Evolutionary conservation across 2,888 invertebrate genomes (phyloP), one percentile per base, ranked within the genome.

Genomic region (Agrochola macilenta): DNA sequence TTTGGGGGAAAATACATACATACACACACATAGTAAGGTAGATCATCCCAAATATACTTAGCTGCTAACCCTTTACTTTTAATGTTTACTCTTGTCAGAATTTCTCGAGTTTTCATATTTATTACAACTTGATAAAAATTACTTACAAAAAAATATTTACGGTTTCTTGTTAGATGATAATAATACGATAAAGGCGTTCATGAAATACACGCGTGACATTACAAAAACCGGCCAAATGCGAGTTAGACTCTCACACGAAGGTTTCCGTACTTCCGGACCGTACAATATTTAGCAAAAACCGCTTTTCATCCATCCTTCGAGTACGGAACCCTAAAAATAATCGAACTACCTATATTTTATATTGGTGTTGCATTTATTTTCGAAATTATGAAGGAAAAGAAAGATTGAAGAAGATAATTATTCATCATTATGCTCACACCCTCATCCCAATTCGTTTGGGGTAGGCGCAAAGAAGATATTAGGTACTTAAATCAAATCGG

Each of bases 181-280:
- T 83, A 83, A 83, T 46, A 60, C n/a, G 80, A 82, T 82, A 80
- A 52, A 63, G 20, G 14, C 43, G 69, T 7, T 26, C 84, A 82
- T 76, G 76, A 26, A 9, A 52, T 12, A 54, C 5, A 20, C 52
- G 76, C 76, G 69, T 82, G 82, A 64, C 64, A 57, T 26, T 60
- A 23, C 2, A 23, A 49, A 23, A 52, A 52, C 52, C 52, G 52
- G 23, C 8, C 23, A 52, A 52, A 17, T 23, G 9, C 8, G 52
- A 52, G 3, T 52, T 8, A 0, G 23, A 23, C 52, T 52, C 52
- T 52, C 52, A 8, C 52, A 20, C 20, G 20, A 20, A 8, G 8
- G 20, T 20, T 52, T 20, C 52, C 9, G 8, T 52, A 20, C 7
- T 1, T n/a, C n/a, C n/a, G n/a, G n/a, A 17, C 49, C 49, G 5